Base-by-base conservation (phyloP, 2,888 invertebrate species). In the Bugula neritina region DNA sequence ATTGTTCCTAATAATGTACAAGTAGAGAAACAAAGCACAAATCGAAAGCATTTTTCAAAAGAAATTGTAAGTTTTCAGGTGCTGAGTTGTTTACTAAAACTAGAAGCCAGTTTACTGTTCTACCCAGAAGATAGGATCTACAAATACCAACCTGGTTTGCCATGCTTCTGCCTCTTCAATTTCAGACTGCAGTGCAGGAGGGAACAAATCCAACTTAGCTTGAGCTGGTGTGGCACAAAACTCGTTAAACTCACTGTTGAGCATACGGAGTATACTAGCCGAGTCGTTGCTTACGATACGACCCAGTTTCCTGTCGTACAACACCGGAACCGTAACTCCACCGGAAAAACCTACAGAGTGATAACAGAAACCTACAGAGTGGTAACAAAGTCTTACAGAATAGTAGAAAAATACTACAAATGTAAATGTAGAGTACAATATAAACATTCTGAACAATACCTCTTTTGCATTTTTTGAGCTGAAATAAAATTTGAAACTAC, bases 201-300 rank as follows among this genome's bases (percentile, higher is more conserved):
- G 73, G 35, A 71, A 73, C 17, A 73, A 52, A 54, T 73, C 73
- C 1, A 73, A 70, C 17, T 71, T 29, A n/a, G 52, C n/a, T 34
- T 73, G 72, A 27, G 54, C 69, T n/a, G 72, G 72, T 21, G 70
- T 73, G 1, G 63, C 21, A 63, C 73, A 72, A 54, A 72, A 73
- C 58, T 70, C 73, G 29, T 73, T 72, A 71, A 73, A 73, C 52
- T 73, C 72, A 1, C 43, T 27, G 54, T 72, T 72, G 69, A 74
- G 69, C 35, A 74, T 74, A 3, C 74, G 71, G 29, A 74, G 34
- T 3, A 74, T 52, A 25, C 54, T 35, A 1, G 69, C 72, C 1
- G 73, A 73, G 52, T 73, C 74, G 35, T 74, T 73, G 69, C 63
- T 71, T 0, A 73, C 71, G 17, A 70, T 55, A 2, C 54, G 34